A percentile compares a stretch with the other conserved stretches of the same genome.
Evolutionary conservation across 2,113 vertebrate species (phyloP).

Genomic region (Pachyramphus minor): DNA sequence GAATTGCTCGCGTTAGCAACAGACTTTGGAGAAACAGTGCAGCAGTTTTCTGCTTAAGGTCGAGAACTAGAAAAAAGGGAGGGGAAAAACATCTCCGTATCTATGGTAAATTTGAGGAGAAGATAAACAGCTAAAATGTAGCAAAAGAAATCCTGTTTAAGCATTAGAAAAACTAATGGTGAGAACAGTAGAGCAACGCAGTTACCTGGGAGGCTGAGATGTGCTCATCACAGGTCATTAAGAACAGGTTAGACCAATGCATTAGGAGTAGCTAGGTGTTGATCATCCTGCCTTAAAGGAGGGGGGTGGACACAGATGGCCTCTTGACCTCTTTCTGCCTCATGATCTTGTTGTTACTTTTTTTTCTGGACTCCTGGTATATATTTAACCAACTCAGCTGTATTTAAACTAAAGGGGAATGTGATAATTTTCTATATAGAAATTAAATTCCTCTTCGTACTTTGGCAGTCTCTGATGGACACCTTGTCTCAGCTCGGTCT

Average conservation of each 20-base stretch:
- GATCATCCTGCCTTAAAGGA: slow-evolving; percentile 14
- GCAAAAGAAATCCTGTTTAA: not conserved
- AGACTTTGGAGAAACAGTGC: not conserved
- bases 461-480: not conserved
- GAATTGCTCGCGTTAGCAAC: not conserved
- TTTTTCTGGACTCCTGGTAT: not conserved
- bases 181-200: not conserved
- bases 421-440: not conserved
- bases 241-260: slow-evolving; percentile 48
- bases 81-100: fast-evolving
- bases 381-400: not conserved
- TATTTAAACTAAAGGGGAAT: not conserved
- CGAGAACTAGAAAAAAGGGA: not conserved
- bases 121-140: not conserved
- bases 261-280: not conserved
- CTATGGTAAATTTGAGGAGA: not conserved
- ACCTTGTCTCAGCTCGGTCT: not conserved
- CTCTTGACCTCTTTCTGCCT: slow-evolving; percentile 43
- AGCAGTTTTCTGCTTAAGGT: not conserved
- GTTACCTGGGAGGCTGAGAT: not conserved
- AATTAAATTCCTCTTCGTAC: not conserved
- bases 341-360: not conserved
- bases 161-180: not conserved
- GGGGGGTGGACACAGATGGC: not conserved
- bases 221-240: slow-evolving; percentile 6